phyloP scores from a whole-genome alignment of 2,113 vertebrate species.

The Tupaia chinensis region DNA sequence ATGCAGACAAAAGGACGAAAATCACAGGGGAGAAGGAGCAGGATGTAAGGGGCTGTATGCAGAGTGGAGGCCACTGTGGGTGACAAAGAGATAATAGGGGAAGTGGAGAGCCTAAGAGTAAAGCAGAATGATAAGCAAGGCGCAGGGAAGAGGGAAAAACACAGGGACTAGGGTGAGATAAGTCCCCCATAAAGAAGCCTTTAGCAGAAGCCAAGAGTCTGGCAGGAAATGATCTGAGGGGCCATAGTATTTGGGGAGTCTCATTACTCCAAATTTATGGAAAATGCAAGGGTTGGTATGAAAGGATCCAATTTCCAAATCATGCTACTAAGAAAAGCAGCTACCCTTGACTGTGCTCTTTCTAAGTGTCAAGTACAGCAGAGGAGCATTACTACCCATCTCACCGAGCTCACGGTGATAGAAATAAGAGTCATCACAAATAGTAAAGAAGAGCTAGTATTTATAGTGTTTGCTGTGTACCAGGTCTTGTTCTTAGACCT shows the following conservation, averaged over 20 bases:
- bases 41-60: background rate
- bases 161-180: background rate
- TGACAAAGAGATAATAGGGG: background rate
- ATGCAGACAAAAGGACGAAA: slow-evolving; percentile 38
- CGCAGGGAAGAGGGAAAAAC: background rate
- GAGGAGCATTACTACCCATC: background rate
- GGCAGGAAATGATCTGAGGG: background rate
- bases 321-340: background rate
- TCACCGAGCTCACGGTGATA: background rate
- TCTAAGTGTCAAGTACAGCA: background rate
- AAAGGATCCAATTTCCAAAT: no score
- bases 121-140: background rate
- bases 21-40: slow-evolving; percentile 25
- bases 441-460: background rate
- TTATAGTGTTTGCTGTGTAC: accelerated
- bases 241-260: background rate
- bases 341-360: background rate
- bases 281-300: background rate
- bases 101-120: background rate
- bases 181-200: background rate
- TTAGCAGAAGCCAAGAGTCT: background rate
- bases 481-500: background rate
- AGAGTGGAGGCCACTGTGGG: slow-evolving; percentile 8
- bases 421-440: background rate
- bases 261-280: background rate